These are phyloP conservation scores for Eclectus roratus DNA, from an alignment of 2,113 vertebrate genomes.

Conservation along the genomic window DNA sequence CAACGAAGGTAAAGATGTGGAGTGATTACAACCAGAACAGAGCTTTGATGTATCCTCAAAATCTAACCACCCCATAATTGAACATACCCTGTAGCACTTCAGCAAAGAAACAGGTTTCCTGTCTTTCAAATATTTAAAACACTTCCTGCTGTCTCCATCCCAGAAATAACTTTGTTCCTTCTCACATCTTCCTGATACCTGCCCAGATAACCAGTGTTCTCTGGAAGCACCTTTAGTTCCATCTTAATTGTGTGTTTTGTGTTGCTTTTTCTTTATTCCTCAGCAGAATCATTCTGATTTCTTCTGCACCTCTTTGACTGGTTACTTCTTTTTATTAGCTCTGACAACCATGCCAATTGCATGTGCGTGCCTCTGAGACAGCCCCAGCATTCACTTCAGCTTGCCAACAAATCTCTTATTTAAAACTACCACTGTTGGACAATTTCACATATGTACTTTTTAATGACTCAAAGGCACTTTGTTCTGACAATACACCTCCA, in stretches of 20 bases:
- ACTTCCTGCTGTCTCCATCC: neutral
- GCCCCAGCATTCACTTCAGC: neutral
- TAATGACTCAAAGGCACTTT: slow-evolving; percentile 25
- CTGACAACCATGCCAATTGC: neutral
- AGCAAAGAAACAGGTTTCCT: neutral
- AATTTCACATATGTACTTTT: slow-evolving; percentile 15
- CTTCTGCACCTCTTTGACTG: neutral
- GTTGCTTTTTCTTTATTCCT: neutral
- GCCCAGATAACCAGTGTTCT: neutral
- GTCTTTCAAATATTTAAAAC: neutral
- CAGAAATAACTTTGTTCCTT: neutral
- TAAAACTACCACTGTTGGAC: slow-evolving; percentile 17
- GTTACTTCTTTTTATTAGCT: slow-evolving; percentile 5
- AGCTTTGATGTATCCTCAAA: neutral
- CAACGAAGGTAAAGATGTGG: neutral
- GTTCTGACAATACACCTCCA: neutral
- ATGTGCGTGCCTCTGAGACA: neutral
- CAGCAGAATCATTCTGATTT: neutral
- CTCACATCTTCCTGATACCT: neutral
- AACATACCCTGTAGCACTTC: neutral
- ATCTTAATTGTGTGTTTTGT: neutral
- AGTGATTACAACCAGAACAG: neutral
- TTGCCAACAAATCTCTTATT: slow-evolving; percentile 19
- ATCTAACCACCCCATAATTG: neutral
- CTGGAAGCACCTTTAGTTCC: neutral